Evolutionary conservation across 1,140 invertebrate species (phyloP), one percentile per base, ranked within the genome.

Genomic region (Mylabris phalerata): DNA sequence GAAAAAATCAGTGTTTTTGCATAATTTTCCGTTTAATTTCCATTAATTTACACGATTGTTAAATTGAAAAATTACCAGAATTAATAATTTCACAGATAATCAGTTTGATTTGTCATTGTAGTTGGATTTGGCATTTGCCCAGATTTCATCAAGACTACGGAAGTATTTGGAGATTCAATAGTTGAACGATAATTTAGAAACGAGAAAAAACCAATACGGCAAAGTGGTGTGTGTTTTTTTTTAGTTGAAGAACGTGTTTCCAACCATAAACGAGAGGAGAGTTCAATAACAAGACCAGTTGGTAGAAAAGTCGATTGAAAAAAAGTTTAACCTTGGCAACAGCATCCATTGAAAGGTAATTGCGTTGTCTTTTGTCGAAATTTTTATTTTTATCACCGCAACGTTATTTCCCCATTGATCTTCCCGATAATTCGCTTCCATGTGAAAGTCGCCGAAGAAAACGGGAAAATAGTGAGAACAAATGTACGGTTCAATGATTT

Each of bases 341-440:
- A 55, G 39, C 52, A 48, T 24, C 11, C 50, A 44, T 44, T 39
- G 39, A 51, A 52, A 55, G 43, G 44, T 55, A 55, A 48, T 55
- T 55, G 52, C 52, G 52, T 55, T 55, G 4, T 47, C 52, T 55
- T 55, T 55, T 55, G 52, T 48, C 46, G 46, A 48, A 38, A 55
- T 32, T 32, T 32, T 32, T 32, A 55, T 55, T 38, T 39, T 50
- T 26, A 32, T 41, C 44, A 54, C 32, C 3, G 7, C 7, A 32
- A 5, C 32, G 7, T 32, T 32, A 45, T 52, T 45, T 41, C 32
- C 27, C 11, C 27, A 26, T 38, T 11, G 51, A 44, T 54, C 24
- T 45, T 26, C 9, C 51, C 25, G 7, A 5, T 32, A 32, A 55
- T 48, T 55, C 44, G 46, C 52, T 48, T 55, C 47, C 52, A 48